Evolutionary conservation across 2,888 invertebrate species (phyloP).

Genomic region (Ichneumon xanthorius): DNA sequence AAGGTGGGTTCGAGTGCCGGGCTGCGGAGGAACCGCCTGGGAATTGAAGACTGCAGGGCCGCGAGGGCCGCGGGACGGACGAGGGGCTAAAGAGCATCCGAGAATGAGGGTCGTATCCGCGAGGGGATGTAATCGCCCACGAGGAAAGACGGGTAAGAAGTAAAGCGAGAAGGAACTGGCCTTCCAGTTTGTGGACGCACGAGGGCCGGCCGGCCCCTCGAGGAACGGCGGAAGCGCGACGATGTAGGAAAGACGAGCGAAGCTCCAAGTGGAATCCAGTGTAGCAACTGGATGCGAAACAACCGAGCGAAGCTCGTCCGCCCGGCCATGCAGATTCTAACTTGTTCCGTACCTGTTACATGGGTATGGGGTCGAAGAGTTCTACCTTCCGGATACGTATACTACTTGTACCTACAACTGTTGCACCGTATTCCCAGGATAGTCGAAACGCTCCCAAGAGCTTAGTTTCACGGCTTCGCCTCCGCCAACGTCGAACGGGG

Average conservation of each 20-base stretch:
- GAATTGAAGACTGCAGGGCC: constrained; percentile 45
- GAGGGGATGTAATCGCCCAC: constrained; percentile 8
- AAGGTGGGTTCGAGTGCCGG: constrained; percentile 28
- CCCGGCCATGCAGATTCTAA: constrained; percentile 57
- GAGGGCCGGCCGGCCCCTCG: no score
- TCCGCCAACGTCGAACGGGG: constrained; percentile 32
- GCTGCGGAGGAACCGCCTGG: constrained; percentile 25
- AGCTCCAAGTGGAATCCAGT: not conserved
- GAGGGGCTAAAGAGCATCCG: not conserved
- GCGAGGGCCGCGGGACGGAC: constrained; percentile 14
- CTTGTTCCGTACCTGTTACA: constrained; percentile 32
- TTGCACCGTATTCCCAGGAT: constrained; percentile 16
- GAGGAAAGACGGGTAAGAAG: not conserved
- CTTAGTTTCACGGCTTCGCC: constrained; percentile 36
- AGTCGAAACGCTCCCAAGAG: constrained; percentile 48
- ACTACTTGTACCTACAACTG: constrained; percentile 7
- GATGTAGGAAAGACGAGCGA: constrained; percentile 7
- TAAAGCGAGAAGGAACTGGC: not conserved
- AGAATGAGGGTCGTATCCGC: not conserved
- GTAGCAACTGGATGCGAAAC: constrained; percentile 13
- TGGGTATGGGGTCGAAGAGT: not conserved
- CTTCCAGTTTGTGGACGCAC: not conserved
- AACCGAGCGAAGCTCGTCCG: constrained; percentile 57
- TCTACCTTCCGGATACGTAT: not conserved
- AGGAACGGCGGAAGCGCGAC: not conserved